Evolutionary conservation across 2,888 invertebrate genomes (phyloP), one percentile per base, ranked within the genome.

Genomic region (Mimumesa dahlbomi): DNA sequence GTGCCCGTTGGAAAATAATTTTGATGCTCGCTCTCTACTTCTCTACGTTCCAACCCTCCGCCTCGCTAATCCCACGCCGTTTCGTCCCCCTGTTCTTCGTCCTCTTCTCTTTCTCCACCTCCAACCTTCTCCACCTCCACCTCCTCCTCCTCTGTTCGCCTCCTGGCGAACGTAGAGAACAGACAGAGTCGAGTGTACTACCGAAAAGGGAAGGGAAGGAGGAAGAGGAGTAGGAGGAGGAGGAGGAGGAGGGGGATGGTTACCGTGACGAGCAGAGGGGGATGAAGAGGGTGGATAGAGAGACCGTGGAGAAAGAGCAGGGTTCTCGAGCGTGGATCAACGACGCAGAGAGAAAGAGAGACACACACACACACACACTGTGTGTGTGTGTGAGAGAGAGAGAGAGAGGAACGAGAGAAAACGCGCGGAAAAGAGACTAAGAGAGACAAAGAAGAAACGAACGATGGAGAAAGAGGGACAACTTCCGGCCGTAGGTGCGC

Each of bases 1-100:
- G 78, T 78, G 75, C 76, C 74, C 79, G 84, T 57, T 84, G 82
- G 81, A 85, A 87, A 87, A 87, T 87, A 87, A 86, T 87, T 86
- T 85, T 81, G 84, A 81, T 71, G 81, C 73, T 75, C 69, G 65
- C 70, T 72, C 72, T 79, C 73, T 71, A 72, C 68, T 68, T 71
- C 53, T 66, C 65, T 75, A 61, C 65, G 49, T 66, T 62, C 64
- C 22, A 2, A 7, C 59, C 5, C 29, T 38, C 43, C 56, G 38
- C 14, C 31, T 42, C n/a, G n/a, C n/a, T n/a, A n/a, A n/a, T n/a
- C n/a, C n/a, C 49, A 16, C 52, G 38, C 73, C 57, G 57, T 34
- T n/a, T 68, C 68, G 68, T 71, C 77, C 65, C 56, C 38, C 61
- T 46, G 31, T 25, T 21, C 64, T 59, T 59, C 19, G 40, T 65